Evolutionary conservation across 2,113 vertebrate species (phyloP).

Genomic region (Cyphomyrus plagiostoma): DNA sequence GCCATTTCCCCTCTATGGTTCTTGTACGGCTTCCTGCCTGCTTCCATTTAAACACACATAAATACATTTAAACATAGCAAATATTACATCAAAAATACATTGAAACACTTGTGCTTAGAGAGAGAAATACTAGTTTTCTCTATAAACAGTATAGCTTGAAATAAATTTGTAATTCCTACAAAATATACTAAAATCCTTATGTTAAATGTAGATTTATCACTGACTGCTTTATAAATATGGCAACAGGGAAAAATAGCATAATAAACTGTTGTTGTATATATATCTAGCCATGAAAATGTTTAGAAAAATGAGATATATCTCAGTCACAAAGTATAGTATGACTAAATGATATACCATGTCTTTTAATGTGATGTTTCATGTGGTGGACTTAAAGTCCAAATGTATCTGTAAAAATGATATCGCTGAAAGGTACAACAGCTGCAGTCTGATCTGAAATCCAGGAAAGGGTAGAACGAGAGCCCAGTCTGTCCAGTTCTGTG

Average conservation of each 20-base stretch:
- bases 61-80: background rate
- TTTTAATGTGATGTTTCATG: background rate
- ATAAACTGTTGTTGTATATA: background rate
- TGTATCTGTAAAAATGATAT: background rate
- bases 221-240: background rate
- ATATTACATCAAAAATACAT: background rate
- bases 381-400: background rate
- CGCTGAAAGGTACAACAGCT: background rate
- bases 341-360: background rate
- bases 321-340: background rate
- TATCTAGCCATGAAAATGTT: background rate
- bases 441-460: background rate
- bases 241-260: background rate
- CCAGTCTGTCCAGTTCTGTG: background rate
- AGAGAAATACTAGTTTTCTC: background rate
- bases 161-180: background rate
- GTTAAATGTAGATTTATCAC: background rate
- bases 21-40: background rate
- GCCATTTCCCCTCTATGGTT: background rate
- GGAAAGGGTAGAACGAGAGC: background rate
- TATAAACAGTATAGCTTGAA: background rate
- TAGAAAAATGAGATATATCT: background rate
- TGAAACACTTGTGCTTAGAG: background rate
- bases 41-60: background rate
- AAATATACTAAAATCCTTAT: background rate